Conservation (phyloP, 2,113 vertebrate genomes). For the Saguinus imperator region DNA sequence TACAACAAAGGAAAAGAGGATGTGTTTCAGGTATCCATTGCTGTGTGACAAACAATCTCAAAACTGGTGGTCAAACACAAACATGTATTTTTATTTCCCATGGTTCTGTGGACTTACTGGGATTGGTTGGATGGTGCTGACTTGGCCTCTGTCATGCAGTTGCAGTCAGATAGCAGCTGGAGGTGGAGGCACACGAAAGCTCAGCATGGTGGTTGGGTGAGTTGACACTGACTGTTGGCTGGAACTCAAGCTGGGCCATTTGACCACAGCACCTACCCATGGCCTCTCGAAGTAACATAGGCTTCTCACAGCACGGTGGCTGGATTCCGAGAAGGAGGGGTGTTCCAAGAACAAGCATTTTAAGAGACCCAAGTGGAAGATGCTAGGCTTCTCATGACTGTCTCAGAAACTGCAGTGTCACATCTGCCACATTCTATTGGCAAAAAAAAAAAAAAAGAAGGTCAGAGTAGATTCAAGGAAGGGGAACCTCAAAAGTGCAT, state of each 20-base stretch:
- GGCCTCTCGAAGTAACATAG: background rate
- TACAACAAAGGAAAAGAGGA: background rate
- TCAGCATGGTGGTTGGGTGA: background rate
- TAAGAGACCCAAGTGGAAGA: background rate
- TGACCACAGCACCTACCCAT: background rate
- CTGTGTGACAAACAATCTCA: background rate
- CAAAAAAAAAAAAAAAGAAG: background rate
- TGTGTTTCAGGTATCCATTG: background rate
- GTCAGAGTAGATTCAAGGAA: background rate
- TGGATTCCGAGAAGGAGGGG: background rate
- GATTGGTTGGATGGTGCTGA: background rate
- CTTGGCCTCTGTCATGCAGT: background rate
- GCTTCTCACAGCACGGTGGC: background rate
- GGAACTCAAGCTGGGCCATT: background rate
- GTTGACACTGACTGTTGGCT: background rate
- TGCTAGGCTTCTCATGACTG: background rate
- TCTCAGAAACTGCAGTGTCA: background rate
- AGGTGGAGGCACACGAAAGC: background rate
- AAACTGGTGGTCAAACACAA: background rate
- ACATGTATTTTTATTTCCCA: background rate
- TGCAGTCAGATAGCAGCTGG: background rate
- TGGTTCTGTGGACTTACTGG: background rate
- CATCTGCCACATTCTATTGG: background rate
- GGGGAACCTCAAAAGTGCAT: background rate
- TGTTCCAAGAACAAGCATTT: background rate